These are phyloP conservation scores for Drosophila macrospina DNA, from an alignment of 2,888 invertebrate genomes.

Conservation along the genomic window DNA sequence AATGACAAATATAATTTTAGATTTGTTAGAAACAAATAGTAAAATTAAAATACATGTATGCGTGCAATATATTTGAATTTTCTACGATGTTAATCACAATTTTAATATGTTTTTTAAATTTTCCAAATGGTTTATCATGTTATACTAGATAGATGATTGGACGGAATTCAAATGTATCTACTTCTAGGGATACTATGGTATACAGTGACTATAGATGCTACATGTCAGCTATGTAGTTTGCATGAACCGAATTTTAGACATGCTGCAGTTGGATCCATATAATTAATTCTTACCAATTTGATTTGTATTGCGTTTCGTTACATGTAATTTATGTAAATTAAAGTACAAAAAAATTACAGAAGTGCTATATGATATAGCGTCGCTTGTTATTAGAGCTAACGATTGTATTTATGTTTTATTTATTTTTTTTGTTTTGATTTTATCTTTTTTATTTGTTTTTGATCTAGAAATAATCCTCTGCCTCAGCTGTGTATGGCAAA, in stretches of 20 bases:
- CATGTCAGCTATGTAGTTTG: slow-evolving; percentile 69
- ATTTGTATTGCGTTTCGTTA: slow-evolving; percentile 72
- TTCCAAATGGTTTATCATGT: slow-evolving; percentile 30
- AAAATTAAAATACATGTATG: slow-evolving; percentile 10
- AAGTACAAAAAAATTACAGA: slow-evolving; percentile 77
- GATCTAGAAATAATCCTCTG: slow-evolving; percentile 77
- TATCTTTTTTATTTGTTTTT: slow-evolving; percentile 32
- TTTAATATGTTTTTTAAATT: slow-evolving; percentile 20
- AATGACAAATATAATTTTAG: slow-evolving; percentile 4
- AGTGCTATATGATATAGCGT: slow-evolving; percentile 73
- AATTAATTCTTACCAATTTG: slow-evolving; percentile 71
- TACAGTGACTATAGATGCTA: slow-evolving; percentile 45
- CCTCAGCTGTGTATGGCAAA: slow-evolving; percentile 79
- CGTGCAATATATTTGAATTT: slow-evolving; percentile 55
- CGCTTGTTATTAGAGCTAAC: slow-evolving; percentile 78
- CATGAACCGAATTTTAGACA: slow-evolving; percentile 61
- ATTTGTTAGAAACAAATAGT: slow-evolving; percentile 24
- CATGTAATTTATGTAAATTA: slow-evolving; percentile 78
- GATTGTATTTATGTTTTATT: slow-evolving; percentile 59
- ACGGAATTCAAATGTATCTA: slow-evolving; percentile 21
- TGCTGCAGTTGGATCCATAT: slow-evolving; percentile 51
- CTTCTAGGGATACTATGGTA: slow-evolving; percentile 54
- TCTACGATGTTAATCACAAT: slow-evolving; percentile 62
- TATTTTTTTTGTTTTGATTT: slow-evolving; percentile 29
- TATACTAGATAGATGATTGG: slow-evolving; percentile 23